phyloP scores from a whole-genome alignment of 2,797 vertebrate genomes.

The Knipowitschia caucasica region DNA sequence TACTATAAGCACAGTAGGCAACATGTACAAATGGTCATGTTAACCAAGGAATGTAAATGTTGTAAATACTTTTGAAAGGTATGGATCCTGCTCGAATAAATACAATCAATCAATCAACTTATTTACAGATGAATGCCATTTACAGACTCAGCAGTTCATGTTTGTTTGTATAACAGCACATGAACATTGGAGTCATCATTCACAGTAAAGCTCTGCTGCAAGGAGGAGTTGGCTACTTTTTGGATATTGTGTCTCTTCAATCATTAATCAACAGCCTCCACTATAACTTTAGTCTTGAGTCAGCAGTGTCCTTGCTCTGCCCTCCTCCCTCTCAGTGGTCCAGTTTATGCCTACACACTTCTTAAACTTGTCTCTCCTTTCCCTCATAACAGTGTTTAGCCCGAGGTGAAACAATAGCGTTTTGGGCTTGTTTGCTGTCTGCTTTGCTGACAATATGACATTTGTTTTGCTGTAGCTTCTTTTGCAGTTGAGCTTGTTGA shows the following conservation, averaged over 20 bases:
- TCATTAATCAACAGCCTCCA: constrained; percentile 49
- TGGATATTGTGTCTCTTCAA: constrained; percentile 36
- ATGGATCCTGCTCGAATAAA: too few species aligned
- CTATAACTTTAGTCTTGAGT: constrained; percentile 43
- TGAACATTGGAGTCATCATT: constrained; percentile 29
- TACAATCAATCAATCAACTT: too few species aligned
- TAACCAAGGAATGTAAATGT: too few species aligned
- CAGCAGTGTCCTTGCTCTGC: constrained; percentile 46
- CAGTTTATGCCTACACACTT: constrained; percentile 24
- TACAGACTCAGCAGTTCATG: too few species aligned
- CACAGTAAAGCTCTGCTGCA: constrained; percentile 31
- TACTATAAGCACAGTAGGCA: too few species aligned
- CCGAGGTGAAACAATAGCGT: constrained; percentile 8
- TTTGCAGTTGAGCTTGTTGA: constrained; percentile 8
- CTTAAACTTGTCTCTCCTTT: constrained; percentile 14
- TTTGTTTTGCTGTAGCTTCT: constrained; percentile 13
- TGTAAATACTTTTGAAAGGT: too few species aligned
- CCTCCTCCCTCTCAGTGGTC: constrained; percentile 25
- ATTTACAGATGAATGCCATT: too few species aligned
- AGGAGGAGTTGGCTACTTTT: constrained; percentile 22
- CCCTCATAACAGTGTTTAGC: constrained; percentile 13
- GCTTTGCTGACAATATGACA: constrained; percentile 9
- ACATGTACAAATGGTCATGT: too few species aligned
- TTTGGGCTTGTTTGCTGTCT: constrained; percentile 10
- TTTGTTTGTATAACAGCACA: neutral